These are phyloP conservation scores for Dasysyrphus albostriatus DNA, from an alignment of 2,888 invertebrate species.

Conservation along the genomic window DNA sequence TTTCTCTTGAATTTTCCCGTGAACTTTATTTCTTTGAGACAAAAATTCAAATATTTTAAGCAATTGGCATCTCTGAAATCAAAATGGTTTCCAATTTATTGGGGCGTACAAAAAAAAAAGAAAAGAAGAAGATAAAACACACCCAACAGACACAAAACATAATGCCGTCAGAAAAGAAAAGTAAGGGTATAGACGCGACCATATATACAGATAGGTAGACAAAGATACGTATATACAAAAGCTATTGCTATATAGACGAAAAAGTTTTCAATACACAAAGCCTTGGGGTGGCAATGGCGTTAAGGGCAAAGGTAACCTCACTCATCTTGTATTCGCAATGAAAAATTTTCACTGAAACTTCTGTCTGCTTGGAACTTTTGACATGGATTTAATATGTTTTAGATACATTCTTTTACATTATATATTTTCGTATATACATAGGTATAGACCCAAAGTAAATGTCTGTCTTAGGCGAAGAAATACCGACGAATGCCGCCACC, in stretches of 20 bases:
- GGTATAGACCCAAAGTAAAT: slow-evolving; percentile 37
- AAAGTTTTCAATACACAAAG: slow-evolving; percentile 29
- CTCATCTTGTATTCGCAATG: background rate
- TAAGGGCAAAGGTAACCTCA: background rate
- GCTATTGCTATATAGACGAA: background rate
- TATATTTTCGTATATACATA: background rate
- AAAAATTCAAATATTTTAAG: background rate
- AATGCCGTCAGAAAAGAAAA: slow-evolving; percentile 26
- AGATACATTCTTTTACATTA: slow-evolving; percentile 10
- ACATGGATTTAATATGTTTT: slow-evolving; percentile 16
- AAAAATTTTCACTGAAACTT: slow-evolving; percentile 35
- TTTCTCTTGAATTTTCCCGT: background rate
- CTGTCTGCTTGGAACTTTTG: slow-evolving; percentile 50
- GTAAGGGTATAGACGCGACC: slow-evolving; percentile 20
- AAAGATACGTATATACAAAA: background rate
- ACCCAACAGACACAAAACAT: slow-evolving; percentile 30
- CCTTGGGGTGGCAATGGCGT: background rate
- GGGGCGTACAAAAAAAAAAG: slow-evolving; percentile 9
- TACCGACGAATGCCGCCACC: background rate
- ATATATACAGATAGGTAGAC: background rate
- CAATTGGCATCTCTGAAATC: slow-evolving; percentile 40
- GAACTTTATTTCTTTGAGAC: background rate
- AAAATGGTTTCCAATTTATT: slow-evolving; percentile 49
- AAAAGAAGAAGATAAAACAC: slow-evolving; percentile 13
- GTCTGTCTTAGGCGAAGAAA: slow-evolving; percentile 36